phyloP scores from a whole-genome alignment of 2,797 vertebrate genomes.

The Coregonus suidteri region DNA sequence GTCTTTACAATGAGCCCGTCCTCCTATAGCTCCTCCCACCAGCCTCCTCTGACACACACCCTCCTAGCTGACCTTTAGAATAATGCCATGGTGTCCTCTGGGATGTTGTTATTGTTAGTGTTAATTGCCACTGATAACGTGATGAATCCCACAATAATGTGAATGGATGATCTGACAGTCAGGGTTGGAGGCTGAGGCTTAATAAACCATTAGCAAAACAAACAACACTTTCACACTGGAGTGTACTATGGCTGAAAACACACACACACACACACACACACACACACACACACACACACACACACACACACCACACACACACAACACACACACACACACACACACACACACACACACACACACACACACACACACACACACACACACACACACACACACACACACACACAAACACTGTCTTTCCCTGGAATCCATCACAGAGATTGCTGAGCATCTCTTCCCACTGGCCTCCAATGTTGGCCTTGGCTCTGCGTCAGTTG shows the following conservation, averaged over 20 bases:
- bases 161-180: conserved; percentile 38
- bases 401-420: background rate
- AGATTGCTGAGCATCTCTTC: background rate
- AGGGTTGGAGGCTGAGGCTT: conserved; percentile 20
- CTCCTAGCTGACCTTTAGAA: conserved; percentile 19
- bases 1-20: too few relatives aligned
- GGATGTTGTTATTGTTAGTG: conserved; percentile 13
- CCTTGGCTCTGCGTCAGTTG: background rate
- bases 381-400: background rate
- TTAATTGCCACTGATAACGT: conserved; percentile 36
- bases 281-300: too few relatives aligned
- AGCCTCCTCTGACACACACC: too few relatives aligned
- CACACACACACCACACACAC: too few relatives aligned
- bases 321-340: too few relatives aligned
- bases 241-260: background rate
- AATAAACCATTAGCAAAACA: conserved; percentile 32
- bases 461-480: too few relatives aligned
- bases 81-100: conserved; percentile 4
- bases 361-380: conserved; percentile 7
- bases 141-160: conserved; percentile 36
- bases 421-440: background rate
- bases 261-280: too few relatives aligned
- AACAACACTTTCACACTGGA: background rate
- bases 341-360: background rate
- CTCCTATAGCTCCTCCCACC: too few relatives aligned